Evolutionary conservation across 2,888 invertebrate genomes (phyloP).

Genomic region (Pheosia tremula): DNA sequence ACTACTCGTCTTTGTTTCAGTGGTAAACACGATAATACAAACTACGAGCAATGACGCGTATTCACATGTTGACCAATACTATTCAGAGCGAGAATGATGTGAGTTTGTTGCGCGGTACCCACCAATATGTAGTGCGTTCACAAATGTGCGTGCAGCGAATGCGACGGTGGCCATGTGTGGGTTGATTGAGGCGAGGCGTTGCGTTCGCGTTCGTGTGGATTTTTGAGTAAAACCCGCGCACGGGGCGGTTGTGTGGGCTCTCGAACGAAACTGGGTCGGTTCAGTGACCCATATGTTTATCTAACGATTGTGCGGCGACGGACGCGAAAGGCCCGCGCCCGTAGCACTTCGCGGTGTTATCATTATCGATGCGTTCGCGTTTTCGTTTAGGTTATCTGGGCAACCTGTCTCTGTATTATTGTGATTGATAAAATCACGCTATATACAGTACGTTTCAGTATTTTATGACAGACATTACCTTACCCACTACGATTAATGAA

Average conservation of each 20-base stretch:
- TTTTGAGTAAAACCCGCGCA: constrained; percentile 73
- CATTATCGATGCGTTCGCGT: constrained; percentile 71
- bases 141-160: constrained; percentile 29
- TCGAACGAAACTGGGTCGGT: constrained; percentile 78
- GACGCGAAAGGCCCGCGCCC: constrained; percentile 58
- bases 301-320: constrained; percentile 73
- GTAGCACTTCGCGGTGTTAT: constrained; percentile 60
- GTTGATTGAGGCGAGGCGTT: constrained; percentile 54
- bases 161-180: constrained; percentile 39
- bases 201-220: constrained; percentile 52
- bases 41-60: constrained; percentile 31
- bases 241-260: constrained; percentile 54
- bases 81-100: constrained; percentile 42
- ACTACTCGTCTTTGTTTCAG: constrained; percentile 20
- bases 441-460: background rate
- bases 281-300: constrained; percentile 84
- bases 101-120: constrained; percentile 43
- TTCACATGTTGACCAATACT: constrained; percentile 32
- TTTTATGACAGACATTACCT: background rate
- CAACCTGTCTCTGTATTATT: constrained; percentile 74
- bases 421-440: constrained; percentile 34
- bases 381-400: constrained; percentile 78
- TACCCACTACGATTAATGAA: background rate
- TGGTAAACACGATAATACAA: constrained; percentile 30
- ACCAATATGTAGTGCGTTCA: constrained; percentile 29